Evolutionary conservation across 2,888 invertebrate genomes (phyloP).

Genomic region (Gari tellinella): DNA sequence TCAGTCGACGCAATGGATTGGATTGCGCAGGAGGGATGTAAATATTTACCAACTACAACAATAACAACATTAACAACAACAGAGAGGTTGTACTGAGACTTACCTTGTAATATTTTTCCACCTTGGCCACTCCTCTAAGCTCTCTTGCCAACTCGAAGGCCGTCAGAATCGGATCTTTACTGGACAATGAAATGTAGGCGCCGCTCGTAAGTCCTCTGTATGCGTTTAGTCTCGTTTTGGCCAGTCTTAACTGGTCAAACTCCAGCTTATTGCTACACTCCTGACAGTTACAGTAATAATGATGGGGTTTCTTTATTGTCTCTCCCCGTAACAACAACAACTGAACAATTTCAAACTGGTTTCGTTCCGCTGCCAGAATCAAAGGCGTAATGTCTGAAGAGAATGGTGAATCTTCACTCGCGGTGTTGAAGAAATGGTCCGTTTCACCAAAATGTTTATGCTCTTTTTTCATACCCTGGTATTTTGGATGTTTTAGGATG

Average conservation of each 20-base stretch:
- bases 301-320: constrained; percentile 81
- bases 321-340: constrained; percentile 78
- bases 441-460: constrained; percentile 74
- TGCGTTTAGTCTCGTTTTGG: constrained; percentile 78
- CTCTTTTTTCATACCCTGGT: constrained; percentile 74
- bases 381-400: constrained; percentile 80
- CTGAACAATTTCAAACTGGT: constrained; percentile 79
- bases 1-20: too few species aligned
- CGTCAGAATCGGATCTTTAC: constrained; percentile 80
- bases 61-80: too few species aligned
- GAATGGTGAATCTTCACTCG: constrained; percentile 78
- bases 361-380: constrained; percentile 78
- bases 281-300: constrained; percentile 80
- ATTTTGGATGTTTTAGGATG: constrained; percentile 81
- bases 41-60: too few species aligned
- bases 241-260: constrained; percentile 78
- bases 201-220: constrained; percentile 80
- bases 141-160: constrained; percentile 79
- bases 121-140: constrained; percentile 73
- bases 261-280: constrained; percentile 77
- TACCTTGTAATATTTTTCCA: constrained; percentile 81
- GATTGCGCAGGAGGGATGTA: too few species aligned
- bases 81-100: background rate
- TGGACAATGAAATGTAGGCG: constrained; percentile 80
- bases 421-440: constrained; percentile 74